These are phyloP conservation scores for Synanthedon vespiformis DNA, from an alignment of 2,888 invertebrate genomes.

Conservation along the genomic window DNA sequence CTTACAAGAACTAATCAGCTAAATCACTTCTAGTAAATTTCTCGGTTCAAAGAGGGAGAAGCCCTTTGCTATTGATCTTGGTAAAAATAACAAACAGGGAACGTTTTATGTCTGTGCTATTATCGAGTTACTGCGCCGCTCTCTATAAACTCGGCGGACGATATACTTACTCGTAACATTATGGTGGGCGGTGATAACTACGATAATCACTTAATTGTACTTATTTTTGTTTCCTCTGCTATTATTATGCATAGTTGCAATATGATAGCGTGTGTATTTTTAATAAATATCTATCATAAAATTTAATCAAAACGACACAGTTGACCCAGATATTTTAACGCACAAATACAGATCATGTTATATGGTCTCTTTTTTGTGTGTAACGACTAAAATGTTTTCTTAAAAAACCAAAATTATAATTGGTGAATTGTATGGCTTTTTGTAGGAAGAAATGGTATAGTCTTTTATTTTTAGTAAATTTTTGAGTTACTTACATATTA, in stretches of 20 bases:
- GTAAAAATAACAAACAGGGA: conserved; percentile 50
- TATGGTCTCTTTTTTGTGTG: too few species aligned
- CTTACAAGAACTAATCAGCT: not conserved
- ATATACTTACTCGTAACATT: not conserved
- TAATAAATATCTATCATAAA: too few species aligned
- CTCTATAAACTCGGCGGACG: conserved; percentile 6
- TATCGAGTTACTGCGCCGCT: conserved; percentile 37
- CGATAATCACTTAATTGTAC: conserved; percentile 5
- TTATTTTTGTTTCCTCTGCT: not conserved
- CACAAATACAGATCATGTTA: too few species aligned
- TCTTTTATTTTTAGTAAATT: too few species aligned
- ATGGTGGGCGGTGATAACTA: conserved; percentile 1
- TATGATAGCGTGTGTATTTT: not conserved
- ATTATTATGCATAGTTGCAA: conserved; percentile 1
- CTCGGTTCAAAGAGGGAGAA: conserved; percentile 6
- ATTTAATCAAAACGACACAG: too few species aligned
- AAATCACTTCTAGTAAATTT: conserved; percentile 6
- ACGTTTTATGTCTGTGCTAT: conserved; percentile 36
- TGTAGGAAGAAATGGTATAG: too few species aligned
- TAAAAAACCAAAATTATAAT: too few species aligned
- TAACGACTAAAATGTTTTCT: too few species aligned
- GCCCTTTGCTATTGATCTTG: conserved; percentile 46
- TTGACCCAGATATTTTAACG: too few species aligned
- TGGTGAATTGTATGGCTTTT: too few species aligned
- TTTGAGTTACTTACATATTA: too few species aligned